phyloP scores from a whole-genome alignment of 2,797 vertebrate genomes.

The Thaleichthys pacificus region DNA sequence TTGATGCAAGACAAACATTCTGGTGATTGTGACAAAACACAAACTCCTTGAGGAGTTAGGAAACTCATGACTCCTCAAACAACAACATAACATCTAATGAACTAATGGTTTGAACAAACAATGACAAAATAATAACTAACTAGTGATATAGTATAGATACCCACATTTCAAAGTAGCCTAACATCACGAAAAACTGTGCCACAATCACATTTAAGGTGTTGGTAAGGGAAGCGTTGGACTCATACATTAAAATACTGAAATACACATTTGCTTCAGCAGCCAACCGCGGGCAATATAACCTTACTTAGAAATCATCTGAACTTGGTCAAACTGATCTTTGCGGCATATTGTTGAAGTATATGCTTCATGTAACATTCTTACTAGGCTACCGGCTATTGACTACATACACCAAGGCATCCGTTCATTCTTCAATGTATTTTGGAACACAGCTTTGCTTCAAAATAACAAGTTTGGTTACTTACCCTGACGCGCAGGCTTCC shows the following conservation, averaged over 20 bases:
- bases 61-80: no score
- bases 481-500: slow-evolving; percentile 55
- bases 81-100: no score
- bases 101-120: no score
- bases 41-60: background rate
- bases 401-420: slow-evolving; percentile 6
- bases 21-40: background rate
- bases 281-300: background rate
- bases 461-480: slow-evolving; percentile 57
- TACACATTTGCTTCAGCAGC: background rate
- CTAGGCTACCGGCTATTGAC: slow-evolving; percentile 8
- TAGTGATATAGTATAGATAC: no score
- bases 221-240: background rate
- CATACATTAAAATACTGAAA: background rate
- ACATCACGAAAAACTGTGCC: no score
- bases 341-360: background rate
- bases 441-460: background rate
- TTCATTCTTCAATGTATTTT: slow-evolving; percentile 16
- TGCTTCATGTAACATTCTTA: slow-evolving; percentile 5
- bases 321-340: background rate
- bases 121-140: no score
- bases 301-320: background rate
- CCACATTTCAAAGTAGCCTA: no score
- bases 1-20: no score
- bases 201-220: no score